Conservation (phyloP, 2,797 vertebrate genomes). For the Sylvia borin region DNA sequence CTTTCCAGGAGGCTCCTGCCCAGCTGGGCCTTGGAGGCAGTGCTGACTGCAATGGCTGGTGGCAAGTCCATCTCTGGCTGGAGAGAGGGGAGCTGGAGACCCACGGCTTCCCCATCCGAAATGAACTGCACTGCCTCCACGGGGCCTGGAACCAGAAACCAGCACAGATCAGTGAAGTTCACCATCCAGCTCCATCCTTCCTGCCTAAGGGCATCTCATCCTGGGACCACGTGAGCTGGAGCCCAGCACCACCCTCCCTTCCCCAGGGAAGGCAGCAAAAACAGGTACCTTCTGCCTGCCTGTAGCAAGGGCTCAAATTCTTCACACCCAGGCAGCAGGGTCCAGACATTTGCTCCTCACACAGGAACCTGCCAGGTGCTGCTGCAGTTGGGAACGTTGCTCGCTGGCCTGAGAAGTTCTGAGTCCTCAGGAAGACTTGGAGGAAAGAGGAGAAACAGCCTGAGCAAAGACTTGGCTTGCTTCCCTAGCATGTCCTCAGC, state of each 20-base stretch:
- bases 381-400: constrained; percentile 4
- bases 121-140: constrained; percentile 52
- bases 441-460: not conserved
- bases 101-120: not conserved
- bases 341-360: constrained; percentile 49
- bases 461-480: constrained; percentile 3
- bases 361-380: constrained; percentile 6
- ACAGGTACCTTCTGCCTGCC: constrained; percentile 60
- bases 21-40: constrained; percentile 42
- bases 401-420: constrained; percentile 38
- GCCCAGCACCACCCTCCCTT: not conserved
- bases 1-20: constrained; percentile 66
- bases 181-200: not conserved
- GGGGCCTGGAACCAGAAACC: constrained; percentile 44
- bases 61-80: constrained; percentile 36
- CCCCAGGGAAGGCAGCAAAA: not conserved
- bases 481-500: constrained; percentile 1
- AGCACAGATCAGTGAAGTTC: not conserved
- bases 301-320: constrained; percentile 14
- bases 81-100: constrained; percentile 25
- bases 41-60: not conserved
- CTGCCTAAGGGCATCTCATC: not conserved
- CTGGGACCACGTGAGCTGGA: fast-evolving
- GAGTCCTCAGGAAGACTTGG: constrained; percentile 62
- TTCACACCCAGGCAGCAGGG: constrained; percentile 51